phyloP scores from a whole-genome alignment of 1,140 invertebrate genomes.

The Galendromus occidentalis region DNA sequence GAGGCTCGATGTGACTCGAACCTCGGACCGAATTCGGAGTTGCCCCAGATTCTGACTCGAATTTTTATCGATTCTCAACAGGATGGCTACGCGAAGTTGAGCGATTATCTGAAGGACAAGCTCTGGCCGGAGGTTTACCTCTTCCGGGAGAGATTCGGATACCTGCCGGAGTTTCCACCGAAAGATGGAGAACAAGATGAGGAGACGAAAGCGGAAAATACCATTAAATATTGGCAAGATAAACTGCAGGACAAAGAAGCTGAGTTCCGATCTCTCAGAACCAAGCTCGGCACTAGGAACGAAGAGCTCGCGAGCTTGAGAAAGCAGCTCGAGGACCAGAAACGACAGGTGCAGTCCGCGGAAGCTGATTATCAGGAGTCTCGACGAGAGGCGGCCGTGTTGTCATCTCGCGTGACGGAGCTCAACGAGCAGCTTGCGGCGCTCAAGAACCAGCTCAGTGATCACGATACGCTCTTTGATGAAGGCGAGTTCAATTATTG shows the following conservation, averaged over 20 bases:
- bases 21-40: no score
- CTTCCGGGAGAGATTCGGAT: background rate
- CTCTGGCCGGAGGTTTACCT: background rate
- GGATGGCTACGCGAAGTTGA: background rate
- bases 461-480: constrained; percentile 1
- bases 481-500: background rate
- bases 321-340: background rate
- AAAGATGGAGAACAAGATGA: background rate
- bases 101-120: background rate
- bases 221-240: background rate
- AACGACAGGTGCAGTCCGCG: background rate
- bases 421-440: background rate
- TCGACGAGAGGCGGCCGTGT: background rate
- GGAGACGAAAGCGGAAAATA: background rate
- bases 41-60: no score
- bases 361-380: background rate
- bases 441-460: background rate
- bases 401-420: background rate
- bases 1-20: no score
- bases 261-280: background rate
- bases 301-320: background rate
- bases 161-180: background rate
- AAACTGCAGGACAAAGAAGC: constrained; percentile 5
- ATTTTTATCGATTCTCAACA: no score
- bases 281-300: background rate